Conservation (phyloP, 2,113 vertebrate species). For the Psephotus haematonotus region DNA sequence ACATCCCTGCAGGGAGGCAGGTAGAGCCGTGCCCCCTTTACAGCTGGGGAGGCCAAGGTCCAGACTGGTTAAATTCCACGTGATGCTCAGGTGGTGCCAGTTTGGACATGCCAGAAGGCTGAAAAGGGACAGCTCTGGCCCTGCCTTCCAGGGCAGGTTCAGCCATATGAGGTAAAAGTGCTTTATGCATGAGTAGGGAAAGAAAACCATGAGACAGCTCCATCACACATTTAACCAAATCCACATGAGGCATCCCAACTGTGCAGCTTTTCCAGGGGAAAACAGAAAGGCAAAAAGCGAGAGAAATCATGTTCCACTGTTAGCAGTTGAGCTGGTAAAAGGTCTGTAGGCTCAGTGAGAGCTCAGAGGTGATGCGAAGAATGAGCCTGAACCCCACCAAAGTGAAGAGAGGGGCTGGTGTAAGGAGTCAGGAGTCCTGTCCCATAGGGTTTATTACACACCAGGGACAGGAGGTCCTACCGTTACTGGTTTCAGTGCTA, state of each 20-base stretch:
- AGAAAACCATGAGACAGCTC: neutral
- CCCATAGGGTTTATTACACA: neutral
- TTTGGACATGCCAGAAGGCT: neutral
- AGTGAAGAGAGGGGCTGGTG: neutral
- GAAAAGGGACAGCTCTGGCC: neutral
- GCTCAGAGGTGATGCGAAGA: neutral
- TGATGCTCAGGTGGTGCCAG: neutral
- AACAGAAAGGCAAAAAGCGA: neutral
- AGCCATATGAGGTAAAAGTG: neutral
- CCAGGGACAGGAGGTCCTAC: neutral
- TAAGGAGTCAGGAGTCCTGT: neutral
- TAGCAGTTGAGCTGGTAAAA: neutral
- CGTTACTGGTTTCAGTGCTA: neutral
- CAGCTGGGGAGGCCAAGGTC: neutral
- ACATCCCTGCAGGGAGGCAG: neutral
- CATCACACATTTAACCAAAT: neutral
- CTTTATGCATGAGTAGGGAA: neutral
- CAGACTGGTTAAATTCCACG: fast-evolving
- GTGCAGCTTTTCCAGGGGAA: neutral
- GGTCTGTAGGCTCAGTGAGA: neutral
- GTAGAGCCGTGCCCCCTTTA: neutral
- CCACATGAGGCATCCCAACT: neutral
- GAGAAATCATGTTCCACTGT: neutral
- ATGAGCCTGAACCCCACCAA: neutral
- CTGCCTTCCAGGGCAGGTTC: neutral